Conservation (phyloP, 2,113 vertebrate species). For the Hiodon tergisus region DNA sequence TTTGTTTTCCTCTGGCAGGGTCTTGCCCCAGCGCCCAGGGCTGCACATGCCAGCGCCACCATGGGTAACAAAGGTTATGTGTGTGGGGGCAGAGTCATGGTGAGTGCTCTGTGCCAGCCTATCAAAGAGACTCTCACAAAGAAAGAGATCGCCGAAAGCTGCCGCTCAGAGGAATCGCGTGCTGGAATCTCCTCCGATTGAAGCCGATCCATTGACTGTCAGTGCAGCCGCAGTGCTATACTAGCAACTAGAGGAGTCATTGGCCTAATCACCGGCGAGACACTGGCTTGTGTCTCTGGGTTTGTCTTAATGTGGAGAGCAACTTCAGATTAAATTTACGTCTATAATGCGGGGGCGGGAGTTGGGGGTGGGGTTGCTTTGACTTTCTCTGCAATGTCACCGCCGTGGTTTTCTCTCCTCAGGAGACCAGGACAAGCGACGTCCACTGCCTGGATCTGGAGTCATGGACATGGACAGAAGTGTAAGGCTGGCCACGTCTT, state of each 20-base stretch:
- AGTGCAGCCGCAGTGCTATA: no score
- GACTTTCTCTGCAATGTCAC: neutral
- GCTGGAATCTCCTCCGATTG: no score
- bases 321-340: no score
- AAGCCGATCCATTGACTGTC: no score
- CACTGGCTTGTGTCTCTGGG: no score
- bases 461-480: slow-evolving; percentile 87
- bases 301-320: no score
- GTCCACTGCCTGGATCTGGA: slow-evolving; percentile 83
- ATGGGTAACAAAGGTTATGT: slow-evolving; percentile 79
- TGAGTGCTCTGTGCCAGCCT: slow-evolving; percentile 48
- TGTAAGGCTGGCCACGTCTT: slow-evolving; percentile 58
- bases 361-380: neutral
- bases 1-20: slow-evolving; percentile 61
- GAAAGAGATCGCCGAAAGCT: neutral
- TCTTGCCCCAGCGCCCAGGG: slow-evolving; percentile 77
- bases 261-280: no score
- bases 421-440: slow-evolving; percentile 89
- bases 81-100: slow-evolving; percentile 87
- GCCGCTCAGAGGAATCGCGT: neutral
- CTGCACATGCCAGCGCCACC: slow-evolving; percentile 78
- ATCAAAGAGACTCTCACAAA: neutral
- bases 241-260: no score
- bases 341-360: neutral
- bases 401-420: slow-evolving; percentile 36